These are phyloP conservation scores for Dendrophyllia cribrosa DNA, from an alignment of 64 coral and sea anemone genomes.

Conservation along the genomic window DNA sequence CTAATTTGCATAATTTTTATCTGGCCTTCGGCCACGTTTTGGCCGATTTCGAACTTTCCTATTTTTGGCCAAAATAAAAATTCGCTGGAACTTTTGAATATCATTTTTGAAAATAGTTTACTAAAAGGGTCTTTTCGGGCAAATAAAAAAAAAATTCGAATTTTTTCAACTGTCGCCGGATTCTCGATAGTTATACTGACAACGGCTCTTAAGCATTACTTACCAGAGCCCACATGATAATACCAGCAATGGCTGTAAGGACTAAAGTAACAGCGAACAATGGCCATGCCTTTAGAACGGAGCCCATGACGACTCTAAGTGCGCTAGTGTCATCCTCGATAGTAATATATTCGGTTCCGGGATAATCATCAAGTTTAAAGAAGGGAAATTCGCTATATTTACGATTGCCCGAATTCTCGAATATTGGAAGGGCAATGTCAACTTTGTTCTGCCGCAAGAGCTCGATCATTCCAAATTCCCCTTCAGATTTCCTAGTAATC, in stretches of 20 bases:
- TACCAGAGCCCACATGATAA: slow-evolving; percentile 40
- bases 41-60: no score
- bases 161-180: no score
- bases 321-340: no score
- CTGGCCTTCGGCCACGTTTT: no score
- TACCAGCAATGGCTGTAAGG: slow-evolving; percentile 2
- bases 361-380: slow-evolving; percentile 33
- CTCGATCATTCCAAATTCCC: slow-evolving; percentile 2
- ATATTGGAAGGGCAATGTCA: neutral
- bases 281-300: slow-evolving; percentile 13
- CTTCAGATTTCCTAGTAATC: neutral
- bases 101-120: no score
- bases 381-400: neutral
- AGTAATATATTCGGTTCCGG: slow-evolving; percentile 51
- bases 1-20: no score
- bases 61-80: no score
- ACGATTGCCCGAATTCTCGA: neutral
- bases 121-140: no score
- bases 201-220: neutral
- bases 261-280: slow-evolving; percentile 3
- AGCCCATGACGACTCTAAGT: no score
- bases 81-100: no score
- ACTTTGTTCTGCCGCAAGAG: slow-evolving; percentile 9
- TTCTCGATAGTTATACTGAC: no score
- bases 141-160: no score